A percentile compares a stretch with the other conserved stretches of the same genome.
phyloP scores from a whole-genome alignment of 1,140 invertebrate genomes.

The Zaprionus kolodkinae region DNA sequence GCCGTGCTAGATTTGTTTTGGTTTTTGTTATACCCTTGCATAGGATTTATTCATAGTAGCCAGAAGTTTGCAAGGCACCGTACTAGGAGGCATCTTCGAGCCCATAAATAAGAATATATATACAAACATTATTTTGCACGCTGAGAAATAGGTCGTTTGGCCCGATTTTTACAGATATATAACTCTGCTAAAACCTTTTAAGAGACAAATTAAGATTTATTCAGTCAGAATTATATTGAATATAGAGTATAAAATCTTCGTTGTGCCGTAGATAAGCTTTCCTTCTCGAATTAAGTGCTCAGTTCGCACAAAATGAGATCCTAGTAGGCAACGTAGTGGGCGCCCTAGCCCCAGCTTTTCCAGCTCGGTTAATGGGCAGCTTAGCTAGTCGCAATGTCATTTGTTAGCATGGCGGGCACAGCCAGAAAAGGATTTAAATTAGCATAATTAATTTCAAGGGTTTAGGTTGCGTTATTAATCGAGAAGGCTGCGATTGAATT shows the following conservation, averaged over 20 bases:
- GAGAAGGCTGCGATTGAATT: conserved; percentile 34
- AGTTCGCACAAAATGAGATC: conserved; percentile 43
- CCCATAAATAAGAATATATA: background rate
- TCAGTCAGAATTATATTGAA: background rate
- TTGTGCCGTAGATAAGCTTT: background rate
- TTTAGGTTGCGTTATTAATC: conserved; percentile 58
- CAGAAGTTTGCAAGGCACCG: background rate
- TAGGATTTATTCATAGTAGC: background rate
- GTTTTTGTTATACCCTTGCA: conserved; percentile 4
- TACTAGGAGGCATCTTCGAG: background rate
- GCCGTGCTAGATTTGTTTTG: conserved; percentile 32
- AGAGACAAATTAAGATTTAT: too few relatives aligned
- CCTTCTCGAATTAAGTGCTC: conserved; percentile 41
- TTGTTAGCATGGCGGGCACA: conserved; percentile 54
- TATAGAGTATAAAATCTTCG: background rate
- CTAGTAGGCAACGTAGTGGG: background rate
- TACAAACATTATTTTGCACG: background rate
- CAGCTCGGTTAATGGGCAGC: conserved; percentile 60
- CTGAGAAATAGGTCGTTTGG: background rate
- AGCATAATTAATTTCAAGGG: conserved; percentile 69
- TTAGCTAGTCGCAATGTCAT: conserved; percentile 65
- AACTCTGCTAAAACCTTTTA: too few relatives aligned
- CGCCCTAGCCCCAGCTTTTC: conserved; percentile 30
- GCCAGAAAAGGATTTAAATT: conserved; percentile 69
- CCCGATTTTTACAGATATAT: background rate